Evolutionary conservation across 2,113 vertebrate genomes (phyloP).

Genomic region (Eurystomus gularis): DNA sequence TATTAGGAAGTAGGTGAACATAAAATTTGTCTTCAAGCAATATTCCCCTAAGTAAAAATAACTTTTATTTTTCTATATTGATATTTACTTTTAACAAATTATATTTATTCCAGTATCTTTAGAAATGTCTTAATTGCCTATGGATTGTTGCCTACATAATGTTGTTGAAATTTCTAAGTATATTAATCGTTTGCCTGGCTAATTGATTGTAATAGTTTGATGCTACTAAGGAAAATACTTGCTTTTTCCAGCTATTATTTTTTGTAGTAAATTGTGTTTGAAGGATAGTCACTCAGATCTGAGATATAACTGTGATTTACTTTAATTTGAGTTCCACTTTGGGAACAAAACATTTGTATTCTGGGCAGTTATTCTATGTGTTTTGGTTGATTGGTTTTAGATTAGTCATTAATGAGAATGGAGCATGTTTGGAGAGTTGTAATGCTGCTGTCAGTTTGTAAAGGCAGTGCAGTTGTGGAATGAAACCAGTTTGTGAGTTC

Average conservation of each 20-base stretch:
- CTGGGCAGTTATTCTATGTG: conserved; percentile 32
- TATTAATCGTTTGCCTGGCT: neutral
- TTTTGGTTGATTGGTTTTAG: conserved; percentile 71
- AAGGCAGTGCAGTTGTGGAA: conserved; percentile 60
- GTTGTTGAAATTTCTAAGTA: neutral
- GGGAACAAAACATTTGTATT: conserved; percentile 59
- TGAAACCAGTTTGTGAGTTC: conserved; percentile 57
- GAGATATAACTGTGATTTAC: conserved; percentile 45
- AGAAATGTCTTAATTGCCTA: neutral
- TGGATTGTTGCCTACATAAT: neutral
- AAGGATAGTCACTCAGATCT: conserved; percentile 10
- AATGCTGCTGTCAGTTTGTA: conserved; percentile 72
- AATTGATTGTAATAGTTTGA: neutral
- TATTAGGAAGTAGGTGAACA: neutral
- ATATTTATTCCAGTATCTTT: neutral
- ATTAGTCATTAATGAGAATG: conserved; percentile 83
- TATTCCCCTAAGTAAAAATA: neutral
- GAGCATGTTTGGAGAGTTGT: conserved; percentile 76
- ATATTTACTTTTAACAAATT: neutral
- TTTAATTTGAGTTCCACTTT: conserved; percentile 18
- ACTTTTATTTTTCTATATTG: neutral
- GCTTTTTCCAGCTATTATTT: neutral
- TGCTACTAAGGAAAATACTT: neutral
- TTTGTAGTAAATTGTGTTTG: neutral
- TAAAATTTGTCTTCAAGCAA: neutral